Evolutionary conservation across 2,797 vertebrate species (phyloP).

Genomic region (Megalops cyprinoides): DNA sequence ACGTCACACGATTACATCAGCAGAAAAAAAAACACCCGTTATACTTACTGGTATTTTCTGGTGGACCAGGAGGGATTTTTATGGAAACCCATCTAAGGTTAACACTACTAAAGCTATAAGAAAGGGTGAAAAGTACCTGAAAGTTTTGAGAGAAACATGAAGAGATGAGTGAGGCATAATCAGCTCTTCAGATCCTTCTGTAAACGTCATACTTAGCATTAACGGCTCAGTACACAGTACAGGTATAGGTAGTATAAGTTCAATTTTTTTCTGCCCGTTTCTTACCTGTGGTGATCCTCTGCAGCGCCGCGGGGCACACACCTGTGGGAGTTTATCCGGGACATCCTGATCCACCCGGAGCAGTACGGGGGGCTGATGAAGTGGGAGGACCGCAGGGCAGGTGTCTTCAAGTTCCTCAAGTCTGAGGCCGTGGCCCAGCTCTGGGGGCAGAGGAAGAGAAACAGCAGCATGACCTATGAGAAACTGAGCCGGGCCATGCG

Average conservation of each 20-base stretch:
- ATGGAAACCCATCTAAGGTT: no score
- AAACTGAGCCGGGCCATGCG: conserved; percentile 97
- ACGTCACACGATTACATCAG: neutral
- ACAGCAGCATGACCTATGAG: conserved; percentile 97
- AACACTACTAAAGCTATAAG: no score
- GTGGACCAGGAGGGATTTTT: no score
- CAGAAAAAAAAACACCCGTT: neutral
- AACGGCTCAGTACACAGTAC: no score
- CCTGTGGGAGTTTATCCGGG: conserved; percentile 96
- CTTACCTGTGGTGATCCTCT: neutral
- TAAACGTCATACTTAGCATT: no score
- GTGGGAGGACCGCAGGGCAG: conserved; percentile 91
- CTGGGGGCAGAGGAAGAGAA: conserved; percentile 97
- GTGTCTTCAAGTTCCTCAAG: conserved; percentile 94
- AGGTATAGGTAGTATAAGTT: no score
- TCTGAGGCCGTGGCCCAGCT: conserved; percentile 95
- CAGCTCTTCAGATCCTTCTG: no score
- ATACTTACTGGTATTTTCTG: no score
- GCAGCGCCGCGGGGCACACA: conserved; percentile 91
- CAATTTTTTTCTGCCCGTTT: no score
- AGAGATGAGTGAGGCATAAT: no score
- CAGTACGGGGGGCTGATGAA: conserved; percentile 91
- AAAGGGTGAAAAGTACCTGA: no score
- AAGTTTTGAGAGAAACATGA: no score
- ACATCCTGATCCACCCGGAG: conserved; percentile 92